Evolutionary conservation across 2,113 vertebrate species (phyloP), one percentile per base, ranked within the genome.

Genomic region (Leucosticte australis): DNA sequence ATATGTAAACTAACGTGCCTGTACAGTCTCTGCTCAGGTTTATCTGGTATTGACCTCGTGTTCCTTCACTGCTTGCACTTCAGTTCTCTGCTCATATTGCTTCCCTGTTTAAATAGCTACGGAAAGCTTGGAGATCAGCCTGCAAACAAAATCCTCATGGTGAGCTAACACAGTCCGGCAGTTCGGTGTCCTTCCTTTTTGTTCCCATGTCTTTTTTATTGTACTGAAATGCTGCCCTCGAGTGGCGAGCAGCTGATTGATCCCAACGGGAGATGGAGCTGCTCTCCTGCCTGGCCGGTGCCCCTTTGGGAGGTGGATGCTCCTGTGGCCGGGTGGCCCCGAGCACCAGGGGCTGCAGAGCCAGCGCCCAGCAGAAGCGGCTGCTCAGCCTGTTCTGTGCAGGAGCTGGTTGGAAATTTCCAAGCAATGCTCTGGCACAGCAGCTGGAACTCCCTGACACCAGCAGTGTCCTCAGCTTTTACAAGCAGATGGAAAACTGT

Each of bases 171-270:
- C 26, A 2, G 9, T 4, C 23, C 1, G 1, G 35, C 47, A 20
- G 30, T 46, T n/a, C 4, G 11, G 4, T 13, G 47, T 42, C 42
- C 62, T 59, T 55, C 60, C 1, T 6, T 42, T 49, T 33, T 14
- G 2, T 79, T 75, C 27, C 30, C 13, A 0, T 14, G 17, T 37
- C 37, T 31, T 12, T 55, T 71, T 75, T 70, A 78, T 62, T 60
- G 15, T 49, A 50, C 79, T 46, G 85, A 96, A 94, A 94, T 95
- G 79, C 94, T 95, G 92, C 92, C 90, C 95, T 85, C 90, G 90
- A 87, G 90, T 88, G 82, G 92, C 4, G 12, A 57, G 8, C 41
- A n/a, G 82, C 37, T 37, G 75, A 7, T 9, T 5, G 52, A 52
- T 81, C 30, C 28, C 75, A 11, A 0, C 7, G 10, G 81, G 50